Percentiles rank a stretch among this genome's conserved stretches.
Conservation (phyloP, 2,113 vertebrate genomes). For the Oncorhynchus kisutch region DNA sequence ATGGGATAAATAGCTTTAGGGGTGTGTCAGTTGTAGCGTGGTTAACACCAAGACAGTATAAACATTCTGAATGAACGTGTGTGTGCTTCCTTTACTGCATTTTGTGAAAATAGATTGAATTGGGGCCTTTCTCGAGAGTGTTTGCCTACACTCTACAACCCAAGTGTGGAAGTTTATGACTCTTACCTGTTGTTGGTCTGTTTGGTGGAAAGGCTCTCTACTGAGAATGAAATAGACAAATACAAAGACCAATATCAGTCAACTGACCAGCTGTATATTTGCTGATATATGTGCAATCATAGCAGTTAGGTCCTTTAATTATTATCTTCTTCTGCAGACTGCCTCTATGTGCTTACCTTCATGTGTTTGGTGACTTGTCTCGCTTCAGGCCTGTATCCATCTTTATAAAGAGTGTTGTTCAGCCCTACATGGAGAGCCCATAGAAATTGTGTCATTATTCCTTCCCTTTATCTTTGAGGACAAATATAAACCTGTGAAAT, state of each 20-base stretch:
- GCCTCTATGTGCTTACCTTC: constrained; percentile 37
- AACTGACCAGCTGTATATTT: neutral
- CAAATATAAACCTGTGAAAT: constrained; percentile 58
- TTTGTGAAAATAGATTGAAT: too few species aligned
- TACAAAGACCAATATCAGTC: neutral
- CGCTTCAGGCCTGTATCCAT: constrained; percentile 10
- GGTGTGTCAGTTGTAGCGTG: too few species aligned
- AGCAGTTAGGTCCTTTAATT: too few species aligned
- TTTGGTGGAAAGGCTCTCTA: neutral
- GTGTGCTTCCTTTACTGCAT: too few species aligned
- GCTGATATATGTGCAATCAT: too few species aligned
- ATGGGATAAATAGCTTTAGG: too few species aligned
- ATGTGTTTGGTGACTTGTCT: constrained; percentile 26
- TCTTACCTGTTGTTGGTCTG: neutral
- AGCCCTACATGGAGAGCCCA: constrained; percentile 30
- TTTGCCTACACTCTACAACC: neutral
- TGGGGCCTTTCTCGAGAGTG: too few species aligned
- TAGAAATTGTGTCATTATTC: constrained; percentile 17
- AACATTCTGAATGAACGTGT: too few species aligned
- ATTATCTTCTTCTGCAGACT: neutral
- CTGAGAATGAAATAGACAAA: neutral
- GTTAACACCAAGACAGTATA: too few species aligned
- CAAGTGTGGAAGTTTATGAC: neutral
- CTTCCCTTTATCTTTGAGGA: constrained; percentile 47
- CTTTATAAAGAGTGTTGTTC: constrained; percentile 52